Evolutionary conservation across 2,113 vertebrate species (phyloP).

Genomic region (Tragelaphus imberbis): DNA sequence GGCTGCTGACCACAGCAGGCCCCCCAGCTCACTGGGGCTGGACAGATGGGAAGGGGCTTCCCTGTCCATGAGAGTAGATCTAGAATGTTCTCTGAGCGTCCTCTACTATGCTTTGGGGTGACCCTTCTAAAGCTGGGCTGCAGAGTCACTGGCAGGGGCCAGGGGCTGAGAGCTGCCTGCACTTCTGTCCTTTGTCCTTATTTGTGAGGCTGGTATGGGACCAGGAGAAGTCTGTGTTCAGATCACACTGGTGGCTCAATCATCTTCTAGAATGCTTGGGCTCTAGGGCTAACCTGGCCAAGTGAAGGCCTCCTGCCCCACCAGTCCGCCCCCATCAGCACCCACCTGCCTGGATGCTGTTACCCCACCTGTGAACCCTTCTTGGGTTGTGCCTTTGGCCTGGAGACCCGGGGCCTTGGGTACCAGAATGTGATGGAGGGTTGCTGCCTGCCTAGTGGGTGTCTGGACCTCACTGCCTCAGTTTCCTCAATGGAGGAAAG

Average conservation of each 20-base stretch:
- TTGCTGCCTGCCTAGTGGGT: neutral
- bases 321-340: rapidly evolving
- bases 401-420: rapidly evolving
- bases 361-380: neutral
- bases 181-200: neutral
- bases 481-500: neutral
- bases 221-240: neutral
- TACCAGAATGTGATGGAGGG: rapidly evolving
- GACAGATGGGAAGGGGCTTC: neutral
- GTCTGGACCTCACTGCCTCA: neutral
- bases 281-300: neutral
- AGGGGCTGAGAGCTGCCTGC: neutral
- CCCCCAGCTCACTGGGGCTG: neutral
- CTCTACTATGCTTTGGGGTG: neutral
- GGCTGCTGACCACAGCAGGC: neutral
- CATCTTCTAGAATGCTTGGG: neutral
- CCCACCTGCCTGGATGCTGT: neutral
- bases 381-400: neutral
- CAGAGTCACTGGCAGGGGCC: neutral
- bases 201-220: too few relatives aligned
- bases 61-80: neutral
- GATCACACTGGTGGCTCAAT: neutral
- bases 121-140: neutral
- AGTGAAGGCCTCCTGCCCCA: neutral
- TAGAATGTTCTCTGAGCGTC: neutral